Evolutionary conservation across 2,113 vertebrate species (phyloP).

Genomic region (Okapia johnstoni): DNA sequence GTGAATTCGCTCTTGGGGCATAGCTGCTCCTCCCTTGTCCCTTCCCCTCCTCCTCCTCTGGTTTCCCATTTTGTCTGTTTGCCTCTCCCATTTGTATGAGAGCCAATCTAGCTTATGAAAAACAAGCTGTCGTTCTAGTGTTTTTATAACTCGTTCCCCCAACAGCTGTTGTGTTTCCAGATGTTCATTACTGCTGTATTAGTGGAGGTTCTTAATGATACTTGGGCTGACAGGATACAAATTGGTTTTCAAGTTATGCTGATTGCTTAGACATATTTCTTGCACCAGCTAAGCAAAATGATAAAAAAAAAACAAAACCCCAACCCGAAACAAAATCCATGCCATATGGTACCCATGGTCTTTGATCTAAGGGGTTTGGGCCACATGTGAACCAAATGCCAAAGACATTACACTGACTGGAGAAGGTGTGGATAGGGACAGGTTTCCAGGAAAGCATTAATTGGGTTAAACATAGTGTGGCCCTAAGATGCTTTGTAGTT

Average conservation of each 20-base stretch:
- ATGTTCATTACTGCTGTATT: conserved; percentile 35
- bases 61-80: background rate
- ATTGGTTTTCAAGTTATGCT: conserved; percentile 32
- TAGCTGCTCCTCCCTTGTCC: background rate
- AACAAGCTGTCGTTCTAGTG: background rate
- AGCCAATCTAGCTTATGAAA: conserved; percentile 7
- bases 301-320: background rate
- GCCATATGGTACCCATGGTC: background rate
- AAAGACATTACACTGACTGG: background rate
- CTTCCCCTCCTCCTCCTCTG: background rate
- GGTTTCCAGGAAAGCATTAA: background rate
- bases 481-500: background rate
- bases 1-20: background rate
- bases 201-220: background rate
- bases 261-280: background rate
- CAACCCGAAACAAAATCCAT: background rate
- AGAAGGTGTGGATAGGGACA: background rate
- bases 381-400: background rate
- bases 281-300: background rate
- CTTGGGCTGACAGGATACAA: conserved; percentile 29
- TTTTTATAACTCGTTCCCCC: background rate
- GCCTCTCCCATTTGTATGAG: background rate
- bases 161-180: conserved; percentile 44
- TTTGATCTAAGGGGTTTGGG: background rate
- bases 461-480: background rate